These are phyloP conservation scores for Pelodiscus sinensis DNA, from an alignment of 2,113 vertebrate genomes.

Conservation along the genomic window DNA sequence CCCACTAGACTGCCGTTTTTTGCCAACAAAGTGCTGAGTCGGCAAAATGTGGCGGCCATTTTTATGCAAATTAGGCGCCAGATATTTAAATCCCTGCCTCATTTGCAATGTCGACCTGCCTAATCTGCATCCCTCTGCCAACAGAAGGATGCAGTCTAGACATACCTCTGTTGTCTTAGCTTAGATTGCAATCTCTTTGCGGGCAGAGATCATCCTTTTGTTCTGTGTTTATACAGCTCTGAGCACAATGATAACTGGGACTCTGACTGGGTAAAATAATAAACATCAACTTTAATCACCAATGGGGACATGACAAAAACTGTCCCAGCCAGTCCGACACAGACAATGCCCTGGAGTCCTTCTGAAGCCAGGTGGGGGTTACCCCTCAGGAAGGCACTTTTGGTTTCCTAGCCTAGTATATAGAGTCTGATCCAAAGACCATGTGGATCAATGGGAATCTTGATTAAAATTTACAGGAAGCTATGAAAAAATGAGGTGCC, in stretches of 20 bases:
- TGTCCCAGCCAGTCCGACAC: background rate
- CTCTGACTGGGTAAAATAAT: background rate
- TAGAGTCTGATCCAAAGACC: rapidly evolving
- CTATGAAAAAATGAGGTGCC: background rate
- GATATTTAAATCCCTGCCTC: no score
- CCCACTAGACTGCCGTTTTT: no score
- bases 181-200: rapidly evolving
- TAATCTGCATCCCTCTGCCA: no score
- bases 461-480: background rate
- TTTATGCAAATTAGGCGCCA: no score
- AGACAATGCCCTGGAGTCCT: background rate
- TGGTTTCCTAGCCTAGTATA: background rate
- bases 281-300: background rate
- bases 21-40: no score
- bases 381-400: slow-evolving; percentile 28
- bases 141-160: no score
- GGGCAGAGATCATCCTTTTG: background rate
- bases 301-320: background rate
- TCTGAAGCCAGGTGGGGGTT: slow-evolving; percentile 42
- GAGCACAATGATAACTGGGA: rapidly evolving
- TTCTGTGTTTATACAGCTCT: background rate
- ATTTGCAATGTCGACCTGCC: no score
- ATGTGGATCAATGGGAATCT: background rate
- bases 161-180: background rate
- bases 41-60: no score